Evolutionary conservation across 1,140 invertebrate species (phyloP).

Genomic region (Saccostrea echinata): DNA sequence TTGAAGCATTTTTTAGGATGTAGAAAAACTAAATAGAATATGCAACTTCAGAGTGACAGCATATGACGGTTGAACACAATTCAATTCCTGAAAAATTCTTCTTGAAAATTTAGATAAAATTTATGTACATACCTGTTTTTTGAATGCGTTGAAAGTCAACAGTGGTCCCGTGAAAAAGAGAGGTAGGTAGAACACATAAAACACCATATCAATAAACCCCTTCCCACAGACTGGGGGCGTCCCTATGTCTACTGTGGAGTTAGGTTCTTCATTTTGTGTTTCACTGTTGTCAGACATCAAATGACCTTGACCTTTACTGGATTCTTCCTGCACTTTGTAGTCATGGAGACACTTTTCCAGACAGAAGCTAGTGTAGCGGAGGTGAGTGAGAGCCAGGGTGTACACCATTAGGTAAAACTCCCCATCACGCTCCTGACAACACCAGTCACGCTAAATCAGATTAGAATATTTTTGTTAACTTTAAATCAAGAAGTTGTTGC

Average conservation of each 20-base stretch:
- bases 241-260: not conserved
- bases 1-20: too few relatives aligned
- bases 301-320: not conserved
- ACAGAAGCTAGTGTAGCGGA: constrained; percentile 69
- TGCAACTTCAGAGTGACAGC: too few relatives aligned
- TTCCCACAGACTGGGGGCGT: constrained; percentile 44
- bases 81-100: too few relatives aligned
- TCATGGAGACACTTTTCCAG: constrained; percentile 57
- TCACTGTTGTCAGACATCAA: too few relatives aligned
- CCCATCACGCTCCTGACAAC: constrained; percentile 53
- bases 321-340: not conserved
- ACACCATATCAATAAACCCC: constrained; percentile 81
- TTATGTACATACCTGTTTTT: constrained; percentile 77
- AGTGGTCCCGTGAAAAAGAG: constrained; percentile 89
- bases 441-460: not conserved
- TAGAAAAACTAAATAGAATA: too few relatives aligned
- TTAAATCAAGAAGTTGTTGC: too few relatives aligned
- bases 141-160: constrained; percentile 87
- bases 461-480: too few relatives aligned
- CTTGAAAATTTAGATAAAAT: not conserved
- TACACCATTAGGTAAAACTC: constrained; percentile 66
- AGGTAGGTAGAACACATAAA: constrained; percentile 91
- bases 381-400: constrained; percentile 63
- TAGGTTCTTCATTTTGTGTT: not conserved
- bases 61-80: too few relatives aligned